A percentile compares a stretch with the other conserved stretches of the same genome.
These are phyloP conservation scores for Sciurus niger DNA, from an alignment of 2,113 vertebrate genomes.

Conservation along the genomic window DNA sequence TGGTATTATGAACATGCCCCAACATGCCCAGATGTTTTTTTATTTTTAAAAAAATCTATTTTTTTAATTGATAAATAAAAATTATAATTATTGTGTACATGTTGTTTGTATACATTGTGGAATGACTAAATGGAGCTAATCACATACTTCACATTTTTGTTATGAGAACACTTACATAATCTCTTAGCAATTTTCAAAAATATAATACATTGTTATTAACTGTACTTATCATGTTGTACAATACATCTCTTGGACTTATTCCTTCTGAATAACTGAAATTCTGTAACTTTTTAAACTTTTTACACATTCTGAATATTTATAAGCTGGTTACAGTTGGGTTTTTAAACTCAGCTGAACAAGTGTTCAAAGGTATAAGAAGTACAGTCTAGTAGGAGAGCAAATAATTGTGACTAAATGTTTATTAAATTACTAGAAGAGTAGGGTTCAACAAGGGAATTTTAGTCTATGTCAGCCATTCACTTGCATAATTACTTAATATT, in stretches of 20 bases:
- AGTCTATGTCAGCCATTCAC: conserved; percentile 60
- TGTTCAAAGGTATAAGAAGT: conserved; percentile 39
- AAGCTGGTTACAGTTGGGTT: conserved; percentile 52
- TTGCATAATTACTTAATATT: conserved; percentile 68
- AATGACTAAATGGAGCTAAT: conserved; percentile 5
- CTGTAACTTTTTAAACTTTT: conserved; percentile 13
- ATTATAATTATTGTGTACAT: background rate
- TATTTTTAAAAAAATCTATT: background rate
- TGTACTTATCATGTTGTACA: background rate
- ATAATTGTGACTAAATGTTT: conserved; percentile 67
- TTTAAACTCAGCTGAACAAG: conserved; percentile 58
- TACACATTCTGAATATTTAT: conserved; percentile 63
- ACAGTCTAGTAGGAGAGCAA: conserved; percentile 40
- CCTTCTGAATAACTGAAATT: background rate
- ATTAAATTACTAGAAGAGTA: conserved; percentile 65
- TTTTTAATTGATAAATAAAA: background rate
- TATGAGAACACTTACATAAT: conserved; percentile 18
- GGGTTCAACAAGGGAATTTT: conserved; percentile 56
- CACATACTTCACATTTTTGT: background rate
- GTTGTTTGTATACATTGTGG: background rate
- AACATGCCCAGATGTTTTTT: background rate
- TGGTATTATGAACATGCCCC: too few species aligned
- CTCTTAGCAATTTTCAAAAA: background rate
- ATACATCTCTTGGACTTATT: conserved; percentile 27
- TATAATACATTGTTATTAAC: background rate